phyloP scores from a whole-genome alignment of 2,888 invertebrate species.

The Ophion ventricosus region DNA sequence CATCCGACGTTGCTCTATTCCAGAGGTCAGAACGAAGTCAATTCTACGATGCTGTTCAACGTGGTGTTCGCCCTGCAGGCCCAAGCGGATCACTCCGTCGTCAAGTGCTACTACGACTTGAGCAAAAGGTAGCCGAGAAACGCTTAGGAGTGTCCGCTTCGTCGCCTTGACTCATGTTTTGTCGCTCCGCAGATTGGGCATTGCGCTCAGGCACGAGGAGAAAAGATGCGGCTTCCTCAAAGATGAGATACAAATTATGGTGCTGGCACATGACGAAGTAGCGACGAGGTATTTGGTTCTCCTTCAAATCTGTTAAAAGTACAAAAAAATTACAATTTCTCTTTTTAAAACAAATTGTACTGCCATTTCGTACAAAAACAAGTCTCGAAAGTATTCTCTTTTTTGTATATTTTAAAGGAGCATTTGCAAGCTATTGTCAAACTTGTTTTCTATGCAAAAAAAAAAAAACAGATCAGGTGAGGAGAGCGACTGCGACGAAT shows the following conservation, averaged over 20 bases:
- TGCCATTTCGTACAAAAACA: no score
- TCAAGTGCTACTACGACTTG: constrained; percentile 96
- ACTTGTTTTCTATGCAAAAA: not conserved
- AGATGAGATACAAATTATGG: constrained; percentile 95
- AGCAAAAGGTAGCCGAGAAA: constrained; percentile 87
- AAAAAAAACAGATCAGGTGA: constrained; percentile 78
- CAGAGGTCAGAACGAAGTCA: constrained; percentile 87
- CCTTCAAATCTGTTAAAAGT: not conserved
- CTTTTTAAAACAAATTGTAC: no score
- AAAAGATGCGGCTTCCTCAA: constrained; percentile 94
- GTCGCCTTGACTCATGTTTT: constrained; percentile 10
- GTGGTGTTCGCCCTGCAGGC: constrained; percentile 96
- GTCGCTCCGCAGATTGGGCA: constrained; percentile 86
- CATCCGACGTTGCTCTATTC: constrained; percentile 93
- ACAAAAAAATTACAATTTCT: not conserved
- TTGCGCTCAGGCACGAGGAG: constrained; percentile 96
- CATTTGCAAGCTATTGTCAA: not conserved
- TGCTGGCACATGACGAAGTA: constrained; percentile 86
- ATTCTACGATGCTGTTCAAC: constrained; percentile 91
- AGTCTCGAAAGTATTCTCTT: not conserved
- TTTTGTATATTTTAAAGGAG: not conserved
- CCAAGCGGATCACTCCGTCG: constrained; percentile 94
- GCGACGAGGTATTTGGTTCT: constrained; percentile 81
- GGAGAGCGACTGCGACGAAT: constrained; percentile 83
- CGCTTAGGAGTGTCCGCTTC: not conserved